Evolutionary conservation across 2,113 vertebrate species (phyloP).

Genomic region (Cervus canadensis): DNA sequence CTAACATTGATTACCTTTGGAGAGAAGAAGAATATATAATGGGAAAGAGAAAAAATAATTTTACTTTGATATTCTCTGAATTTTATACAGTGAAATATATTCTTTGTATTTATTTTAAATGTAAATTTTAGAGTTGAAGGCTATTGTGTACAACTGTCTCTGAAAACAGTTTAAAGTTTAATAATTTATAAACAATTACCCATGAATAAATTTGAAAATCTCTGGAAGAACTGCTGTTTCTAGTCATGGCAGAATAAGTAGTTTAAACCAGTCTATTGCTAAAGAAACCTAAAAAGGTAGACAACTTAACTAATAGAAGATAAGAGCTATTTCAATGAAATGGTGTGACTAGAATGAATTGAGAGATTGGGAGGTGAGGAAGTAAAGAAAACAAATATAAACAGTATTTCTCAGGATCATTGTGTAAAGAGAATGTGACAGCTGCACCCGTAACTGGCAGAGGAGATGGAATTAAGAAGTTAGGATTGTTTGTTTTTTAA

Average conservation of each 20-base stretch:
- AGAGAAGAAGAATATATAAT: background rate
- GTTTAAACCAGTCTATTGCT: background rate
- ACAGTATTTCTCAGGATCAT: background rate
- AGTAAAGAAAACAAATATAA: background rate
- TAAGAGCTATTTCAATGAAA: background rate
- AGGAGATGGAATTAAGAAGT: background rate
- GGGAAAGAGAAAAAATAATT: background rate
- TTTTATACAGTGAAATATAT: constrained; percentile 18
- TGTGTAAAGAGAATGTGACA: background rate
- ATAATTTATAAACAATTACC: background rate
- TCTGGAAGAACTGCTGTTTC: background rate
- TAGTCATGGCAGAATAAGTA: background rate
- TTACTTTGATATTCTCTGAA: background rate
- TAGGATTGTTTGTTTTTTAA: constrained; percentile 2
- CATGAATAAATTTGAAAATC: constrained; percentile 3
- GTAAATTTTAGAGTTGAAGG: background rate
- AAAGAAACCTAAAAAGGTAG: background rate
- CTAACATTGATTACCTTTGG: background rate
- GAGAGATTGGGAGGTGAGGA: background rate
- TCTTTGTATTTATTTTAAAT: background rate
- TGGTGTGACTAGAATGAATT: background rate
- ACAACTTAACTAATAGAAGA: background rate
- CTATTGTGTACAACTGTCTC: background rate
- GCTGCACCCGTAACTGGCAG: background rate
- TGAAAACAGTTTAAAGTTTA: constrained; percentile 21